Conservation (phyloP, 2,888 invertebrate genomes). For the Hydrotaea diabolus region DNA sequence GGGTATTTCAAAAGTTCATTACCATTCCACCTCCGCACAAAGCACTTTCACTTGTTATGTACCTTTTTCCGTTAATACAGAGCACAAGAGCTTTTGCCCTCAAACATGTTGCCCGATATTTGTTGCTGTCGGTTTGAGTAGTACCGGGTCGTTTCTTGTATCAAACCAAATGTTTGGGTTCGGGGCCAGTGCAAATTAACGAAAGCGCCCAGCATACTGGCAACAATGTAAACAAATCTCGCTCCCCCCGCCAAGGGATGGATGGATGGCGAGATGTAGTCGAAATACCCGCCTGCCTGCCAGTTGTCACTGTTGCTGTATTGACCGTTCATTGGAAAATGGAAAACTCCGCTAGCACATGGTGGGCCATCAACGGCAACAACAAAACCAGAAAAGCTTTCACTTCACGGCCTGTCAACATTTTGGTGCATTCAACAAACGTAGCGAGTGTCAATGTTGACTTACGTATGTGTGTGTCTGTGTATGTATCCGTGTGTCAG, state of each 20-base stretch:
- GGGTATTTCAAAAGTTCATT: not conserved
- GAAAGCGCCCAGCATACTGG: not conserved
- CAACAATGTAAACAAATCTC: constrained; percentile 25
- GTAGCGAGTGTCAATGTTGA: not conserved
- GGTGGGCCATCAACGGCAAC: not conserved
- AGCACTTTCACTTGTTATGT: not conserved
- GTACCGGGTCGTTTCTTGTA: constrained; percentile 59
- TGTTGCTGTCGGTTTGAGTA: constrained; percentile 57
- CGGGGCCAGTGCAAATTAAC: not conserved
- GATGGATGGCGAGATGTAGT: no score
- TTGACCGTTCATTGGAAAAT: not conserved
- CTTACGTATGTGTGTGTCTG: not conserved
- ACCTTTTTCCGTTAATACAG: not conserved
- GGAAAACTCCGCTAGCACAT: constrained; percentile 1
- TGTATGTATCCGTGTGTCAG: not conserved
- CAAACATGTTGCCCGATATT: constrained; percentile 41
- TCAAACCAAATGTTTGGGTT: constrained; percentile 12
- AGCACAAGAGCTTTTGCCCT: constrained; percentile 43
- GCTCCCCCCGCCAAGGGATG: not conserved
- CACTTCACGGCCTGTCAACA: constrained; percentile 13
- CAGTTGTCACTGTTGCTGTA: no score
- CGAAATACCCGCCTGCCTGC: no score
- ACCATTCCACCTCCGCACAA: not conserved
- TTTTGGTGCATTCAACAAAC: constrained; percentile 29
- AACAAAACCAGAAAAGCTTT: constrained; percentile 6